Base-by-base conservation (phyloP, 2,113 vertebrate genomes). In the Microtus pennsylvanicus region DNA sequence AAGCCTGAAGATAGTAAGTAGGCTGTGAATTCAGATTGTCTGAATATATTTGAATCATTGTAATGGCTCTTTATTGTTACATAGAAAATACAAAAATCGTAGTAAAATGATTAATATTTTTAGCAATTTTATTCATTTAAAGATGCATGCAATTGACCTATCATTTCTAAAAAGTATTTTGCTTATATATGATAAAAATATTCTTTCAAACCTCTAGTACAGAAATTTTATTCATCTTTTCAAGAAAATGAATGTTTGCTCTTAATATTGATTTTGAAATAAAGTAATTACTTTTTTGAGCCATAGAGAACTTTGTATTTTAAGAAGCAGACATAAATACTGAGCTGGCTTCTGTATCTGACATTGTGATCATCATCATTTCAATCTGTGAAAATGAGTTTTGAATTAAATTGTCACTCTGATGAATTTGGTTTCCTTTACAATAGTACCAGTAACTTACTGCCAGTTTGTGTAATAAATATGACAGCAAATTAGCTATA, bases 401-500 rank as follows among this genome's bases (percentile, higher is more conserved):
- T 94, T 42, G 35, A 69, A 87, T 94, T 96, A 90, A 65, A 28
- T 9, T 89, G 2, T 86, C 52, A 95, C 14, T 24, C 9, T 77
- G 80, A 90, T 91, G 78, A 69, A 93, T 65, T 74, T 24, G 26
- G 4, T 78, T 70, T 87, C 30, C 21, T 90, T 83, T 35, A 12
- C 55, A 92, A 10, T 47, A 33, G 10, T n/a, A 74, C 42, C 38
- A 92, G 26, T 14, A 19, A 55, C 94, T 87, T 19, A 94, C 90
- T 93, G 76, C 92, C 95, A 93, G 77, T 61, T 74, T 93, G 80
- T 61, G 74, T 93, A 83, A 93, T 38, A 22, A 94, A 47, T 58
- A 81, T 2, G 22, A 47, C 30, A 77, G 63, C 4, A 93, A 90
- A 45, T 75, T 91, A 85, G 17, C 21, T 89, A 10, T 69, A 22